Base-by-base conservation (phyloP, 2,888 invertebrate genomes). In the Notodonta ziczac region DNA sequence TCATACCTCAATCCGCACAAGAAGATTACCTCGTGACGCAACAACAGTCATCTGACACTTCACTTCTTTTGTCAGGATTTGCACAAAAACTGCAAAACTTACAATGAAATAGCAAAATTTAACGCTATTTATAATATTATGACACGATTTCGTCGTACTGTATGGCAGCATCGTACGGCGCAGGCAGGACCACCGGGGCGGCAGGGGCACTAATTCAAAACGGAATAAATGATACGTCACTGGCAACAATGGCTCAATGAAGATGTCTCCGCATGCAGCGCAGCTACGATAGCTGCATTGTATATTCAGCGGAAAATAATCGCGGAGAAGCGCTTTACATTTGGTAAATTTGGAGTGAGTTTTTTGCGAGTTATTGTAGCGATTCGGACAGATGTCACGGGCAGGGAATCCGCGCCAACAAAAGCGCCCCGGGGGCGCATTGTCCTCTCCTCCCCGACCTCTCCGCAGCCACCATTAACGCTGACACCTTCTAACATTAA, bases 291-390 rank as follows among this genome's bases (percentile, higher is more conserved):
- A 76, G 73, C 73, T 78, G 80, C 82, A 86, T 85, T 86, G 84
- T 85, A 85, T 75, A 82, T 85, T 86, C 83, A 84, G 78, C 76
- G 80, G 85, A 87, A 88, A 89, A 90, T 88, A 86, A 87, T 86
- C 83, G 83, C 76, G 76, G 67, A 76, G 82, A 81, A 80, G 74
- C 77, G 86, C 85, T 89, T 83, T 85, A 85, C 85, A 87, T 80
- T 88, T 86, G 84, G 85, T 85, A 81, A 89, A 86, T 88, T 90
- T 85, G 78, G 81, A 87, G 87, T 85, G 87, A 87, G 82, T 92
- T 93, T 93, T 92, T 92, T 93, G 91, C 89, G 85, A 87, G 88
- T 90, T 91, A 91, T 91, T 91, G 92, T 91, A 87, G 89, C 91
- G 77, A 86, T 86, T 89, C 87, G 93, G 93, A 91, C 93, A 93